phyloP scores from a whole-genome alignment of 2,797 vertebrate genomes.

The Fringilla coelebs region DNA sequence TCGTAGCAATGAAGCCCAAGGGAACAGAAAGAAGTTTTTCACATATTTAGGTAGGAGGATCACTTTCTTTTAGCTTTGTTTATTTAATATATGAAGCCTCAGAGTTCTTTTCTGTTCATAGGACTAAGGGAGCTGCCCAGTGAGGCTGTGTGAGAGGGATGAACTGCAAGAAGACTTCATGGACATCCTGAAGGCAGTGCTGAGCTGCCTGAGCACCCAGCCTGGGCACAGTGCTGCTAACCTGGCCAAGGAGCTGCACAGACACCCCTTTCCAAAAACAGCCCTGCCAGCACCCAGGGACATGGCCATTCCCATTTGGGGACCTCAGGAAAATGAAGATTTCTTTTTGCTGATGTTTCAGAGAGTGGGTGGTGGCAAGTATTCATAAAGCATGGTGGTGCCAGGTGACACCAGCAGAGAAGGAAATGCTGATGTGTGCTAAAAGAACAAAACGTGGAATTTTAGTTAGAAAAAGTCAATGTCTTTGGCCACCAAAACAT shows the following conservation, averaged over 20 bases:
- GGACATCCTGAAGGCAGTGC: accelerated
- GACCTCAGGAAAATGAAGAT: background rate
- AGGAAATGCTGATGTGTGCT: background rate
- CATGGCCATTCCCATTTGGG: accelerated
- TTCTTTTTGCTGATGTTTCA: background rate
- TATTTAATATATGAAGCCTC: background rate
- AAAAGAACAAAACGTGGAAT: background rate
- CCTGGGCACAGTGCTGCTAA: background rate
- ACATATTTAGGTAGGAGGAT: background rate
- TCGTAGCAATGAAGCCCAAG: background rate
- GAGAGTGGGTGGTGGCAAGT: background rate
- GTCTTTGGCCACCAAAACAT: background rate
- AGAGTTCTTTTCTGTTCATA: background rate
- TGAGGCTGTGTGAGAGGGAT: background rate
- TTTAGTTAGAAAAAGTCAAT: background rate
- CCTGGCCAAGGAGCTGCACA: background rate
- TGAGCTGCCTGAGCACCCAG: background rate
- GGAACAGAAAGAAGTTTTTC: background rate
- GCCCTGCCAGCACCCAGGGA: background rate
- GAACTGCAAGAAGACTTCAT: background rate
- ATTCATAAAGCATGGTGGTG: background rate
- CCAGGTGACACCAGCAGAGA: accelerated
- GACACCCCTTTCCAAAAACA: background rate
- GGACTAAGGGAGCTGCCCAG: background rate
- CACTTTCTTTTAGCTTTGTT: background rate